Base-by-base conservation (phyloP, 2,888 invertebrate genomes). In the Macrophya annulata region DNA sequence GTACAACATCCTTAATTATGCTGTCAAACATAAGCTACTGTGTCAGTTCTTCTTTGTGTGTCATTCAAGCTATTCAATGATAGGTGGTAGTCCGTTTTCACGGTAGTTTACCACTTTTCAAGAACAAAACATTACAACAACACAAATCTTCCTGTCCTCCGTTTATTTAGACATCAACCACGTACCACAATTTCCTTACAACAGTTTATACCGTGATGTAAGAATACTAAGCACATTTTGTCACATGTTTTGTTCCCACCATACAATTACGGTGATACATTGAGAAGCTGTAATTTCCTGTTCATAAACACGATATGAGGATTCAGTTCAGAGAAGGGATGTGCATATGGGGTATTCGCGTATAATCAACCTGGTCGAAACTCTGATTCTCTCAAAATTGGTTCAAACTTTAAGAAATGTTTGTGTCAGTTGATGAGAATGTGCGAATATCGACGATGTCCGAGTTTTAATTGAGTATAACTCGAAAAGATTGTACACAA, bases 1-100 rank as follows among this genome's bases (percentile, higher is more conserved):
- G n/a, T 55, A n/a, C n/a, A 8, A 6, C n/a, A n/a, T 8, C 55
- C n/a, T n/a, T 55, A 55, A 55, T 55, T 55, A 55, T 55, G 6
- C 55, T 55, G 55, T 55, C 55, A 55, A 55, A 55, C 55, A 55
- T 55, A 55, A 55, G 55, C 55, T n/a, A 55, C 55, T 55, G 55
- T 55, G 55, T 55, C n/a, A 55, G 55, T 55, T 1, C 55, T 55
- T 55, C 55, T 55, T 55, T 55, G 55, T 55, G n/a, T 8, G 62
- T 9, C 62, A 12, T 62, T 25, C 62, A 25, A 62, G 25, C 62
- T 25, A 62, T 62, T 62, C 62, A 25, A 21, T 62, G 25, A 62
- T 62, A 25, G 62, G 21, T 62, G 62, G 8, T 62, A 25, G 62
- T 62, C 25, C 25, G 25, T 21, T 62, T 62, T 62, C 62, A 62